Evolutionary conservation across 2,888 invertebrate genomes (phyloP), one percentile per base, ranked within the genome.

Genomic region (Notocelia uddmanniana): DNA sequence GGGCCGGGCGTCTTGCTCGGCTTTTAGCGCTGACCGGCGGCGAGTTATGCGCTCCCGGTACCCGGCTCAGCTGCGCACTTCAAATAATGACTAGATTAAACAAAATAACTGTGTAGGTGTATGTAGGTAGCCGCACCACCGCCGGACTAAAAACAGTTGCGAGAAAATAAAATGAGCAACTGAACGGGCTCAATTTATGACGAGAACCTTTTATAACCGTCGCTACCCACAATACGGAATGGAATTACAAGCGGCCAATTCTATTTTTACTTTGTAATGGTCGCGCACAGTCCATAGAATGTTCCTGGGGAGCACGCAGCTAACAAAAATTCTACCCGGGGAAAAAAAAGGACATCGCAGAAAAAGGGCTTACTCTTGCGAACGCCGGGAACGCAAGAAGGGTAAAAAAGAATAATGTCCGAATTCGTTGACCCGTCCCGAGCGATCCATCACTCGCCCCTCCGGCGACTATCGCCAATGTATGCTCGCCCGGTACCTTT

Each of bases 401-500:
- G 94, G 93, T 93, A 93, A 93, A 94, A 94, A 94, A 94, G 94
- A 94, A 93, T 93, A 94, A 94, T 94, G 94, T 93, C 90, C 93
- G 94, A 94, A 94, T 94, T 92, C 94, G 94, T 94, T 94, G 94
- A 94, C 94, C 94, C 94, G 93, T 94, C 92, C 91, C 91, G 87
- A 86, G 91, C 92, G 89, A 94, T 94, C 94, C 94, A 94, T 94
- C 94, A 94, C 93, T 90, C 91, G 84, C 85, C 89, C 89, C 89
- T 85, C 87, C 87, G 85, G 82, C 87, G 86, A 87, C 90, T 88
- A 89, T 91, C 91, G 89, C 83, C 89, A 87, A 85, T 89, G 87
- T 86, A 82, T 86, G 85, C 89, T 85, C 81, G 84, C 81, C 79
- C 73, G 78, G 76, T 79, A 75, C 81, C 79, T 79, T 88, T 86